Conservation (phyloP, 2,797 vertebrate species). For the Esox lucius region DNA sequence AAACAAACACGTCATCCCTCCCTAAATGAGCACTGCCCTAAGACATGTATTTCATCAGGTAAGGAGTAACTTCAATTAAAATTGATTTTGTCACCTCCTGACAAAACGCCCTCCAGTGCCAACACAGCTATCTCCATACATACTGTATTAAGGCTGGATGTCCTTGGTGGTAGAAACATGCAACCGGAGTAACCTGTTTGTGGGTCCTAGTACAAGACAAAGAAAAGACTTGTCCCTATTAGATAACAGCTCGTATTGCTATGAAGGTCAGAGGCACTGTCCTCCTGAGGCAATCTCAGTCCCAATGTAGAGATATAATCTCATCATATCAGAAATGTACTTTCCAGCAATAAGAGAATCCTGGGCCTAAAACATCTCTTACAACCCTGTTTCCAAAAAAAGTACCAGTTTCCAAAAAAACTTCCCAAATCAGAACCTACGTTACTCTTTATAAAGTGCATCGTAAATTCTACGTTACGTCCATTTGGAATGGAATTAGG, state of each 20-base stretch:
- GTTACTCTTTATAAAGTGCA: too few relatives aligned
- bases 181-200: constrained; percentile 35
- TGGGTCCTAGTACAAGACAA: constrained; percentile 29
- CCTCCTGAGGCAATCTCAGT: not conserved
- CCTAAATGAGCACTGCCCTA: constrained; percentile 8
- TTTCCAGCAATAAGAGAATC: not conserved
- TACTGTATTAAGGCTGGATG: constrained; percentile 1
- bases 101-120: constrained; percentile 20
- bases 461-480: too few relatives aligned
- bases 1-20: constrained; percentile 24
- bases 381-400: too few relatives aligned
- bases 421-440: too few relatives aligned
- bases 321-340: not conserved
- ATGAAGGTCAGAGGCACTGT: constrained; percentile 12
- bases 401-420: too few relatives aligned
- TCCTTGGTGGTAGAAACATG: not conserved
- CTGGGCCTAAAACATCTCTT: too few relatives aligned
- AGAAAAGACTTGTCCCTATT: constrained; percentile 31
- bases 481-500: too few relatives aligned
- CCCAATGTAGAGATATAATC: not conserved
- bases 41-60: constrained; percentile 7
- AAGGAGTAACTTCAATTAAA: constrained; percentile 32
- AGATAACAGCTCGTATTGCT: constrained; percentile 40
- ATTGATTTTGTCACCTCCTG: constrained; percentile 20
- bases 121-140: constrained; percentile 23